Evolutionary conservation across 2,797 vertebrate genomes (phyloP).

Genomic region (Decapterus maruadsi): DNA sequence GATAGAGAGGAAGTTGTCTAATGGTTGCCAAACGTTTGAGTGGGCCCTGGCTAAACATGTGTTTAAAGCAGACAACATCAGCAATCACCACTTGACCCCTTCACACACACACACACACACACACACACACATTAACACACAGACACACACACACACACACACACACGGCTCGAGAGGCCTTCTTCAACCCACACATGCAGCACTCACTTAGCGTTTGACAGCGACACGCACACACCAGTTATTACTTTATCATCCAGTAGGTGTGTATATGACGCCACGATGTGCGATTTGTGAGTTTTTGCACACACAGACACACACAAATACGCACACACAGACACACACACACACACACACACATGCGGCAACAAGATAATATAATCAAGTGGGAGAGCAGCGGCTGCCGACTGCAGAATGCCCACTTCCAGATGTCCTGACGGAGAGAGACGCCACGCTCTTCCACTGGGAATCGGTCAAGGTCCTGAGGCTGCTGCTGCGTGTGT

Average conservation of each 20-base stretch:
- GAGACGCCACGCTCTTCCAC: conserved; percentile 86
- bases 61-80: conserved; percentile 93
- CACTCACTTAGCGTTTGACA: conserved; percentile 29
- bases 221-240: conserved; percentile 44
- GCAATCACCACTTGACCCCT: conserved; percentile 96
- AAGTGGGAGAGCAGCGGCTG: conserved; percentile 93
- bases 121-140: background rate
- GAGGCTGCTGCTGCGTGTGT: conserved; percentile 67
- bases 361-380: conserved; percentile 91
- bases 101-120: conserved; percentile 71
- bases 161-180: conserved; percentile 13
- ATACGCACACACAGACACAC: conserved; percentile 26
- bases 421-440: conserved; percentile 94
- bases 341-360: conserved; percentile 34
- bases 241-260: conserved; percentile 57
- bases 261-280: conserved; percentile 47
- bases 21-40: conserved; percentile 98
- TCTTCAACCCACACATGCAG: conserved; percentile 66
- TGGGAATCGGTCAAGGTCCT: conserved; percentile 88
- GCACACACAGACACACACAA: conserved; percentile 6
- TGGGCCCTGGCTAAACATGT: conserved; percentile 90
- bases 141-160: background rate
- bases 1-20: conserved; percentile 96
- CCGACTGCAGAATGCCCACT: conserved; percentile 91
- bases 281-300: conserved; percentile 39